phyloP scores from a whole-genome alignment of 2,888 invertebrate genomes.

The Noctua janthe region DNA sequence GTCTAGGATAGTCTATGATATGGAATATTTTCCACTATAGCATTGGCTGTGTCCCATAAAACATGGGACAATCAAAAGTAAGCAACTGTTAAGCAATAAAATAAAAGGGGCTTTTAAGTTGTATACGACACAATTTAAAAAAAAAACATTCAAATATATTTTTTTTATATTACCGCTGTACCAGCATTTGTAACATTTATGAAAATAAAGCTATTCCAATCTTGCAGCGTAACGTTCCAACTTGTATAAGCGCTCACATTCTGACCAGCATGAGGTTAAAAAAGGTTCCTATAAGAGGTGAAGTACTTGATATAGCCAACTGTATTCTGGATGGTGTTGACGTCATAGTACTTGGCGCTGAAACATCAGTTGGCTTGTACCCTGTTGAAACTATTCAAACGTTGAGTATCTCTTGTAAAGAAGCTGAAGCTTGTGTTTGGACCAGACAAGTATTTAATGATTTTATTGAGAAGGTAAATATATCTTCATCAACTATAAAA shows the following conservation, averaged over 20 bases:
- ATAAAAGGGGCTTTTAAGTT: background rate
- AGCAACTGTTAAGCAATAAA: background rate
- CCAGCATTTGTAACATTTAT: no score
- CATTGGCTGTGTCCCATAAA: background rate
- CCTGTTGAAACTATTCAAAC: constrained; percentile 88
- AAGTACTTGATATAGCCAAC: constrained; percentile 93
- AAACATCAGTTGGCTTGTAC: constrained; percentile 92
- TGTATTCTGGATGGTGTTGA: constrained; percentile 94
- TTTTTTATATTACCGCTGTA: background rate
- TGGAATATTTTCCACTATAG: background rate
- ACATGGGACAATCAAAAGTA: background rate
- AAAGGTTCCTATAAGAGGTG: constrained; percentile 88
- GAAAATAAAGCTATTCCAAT: background rate
- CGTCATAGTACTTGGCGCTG: constrained; percentile 92
- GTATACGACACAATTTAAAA: background rate
- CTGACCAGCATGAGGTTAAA: constrained; percentile 81
- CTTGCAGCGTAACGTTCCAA: constrained; percentile 81
- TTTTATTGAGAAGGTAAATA: constrained; percentile 79
- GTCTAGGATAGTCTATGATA: background rate
- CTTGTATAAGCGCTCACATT: constrained; percentile 80
- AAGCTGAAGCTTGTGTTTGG: constrained; percentile 93
- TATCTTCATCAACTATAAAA: background rate
- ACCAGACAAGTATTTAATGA: constrained; percentile 84
- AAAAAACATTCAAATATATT: no score
- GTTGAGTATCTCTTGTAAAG: constrained; percentile 90